Conservation (phyloP, 2,113 vertebrate species). For the Callipepla californica region DNA sequence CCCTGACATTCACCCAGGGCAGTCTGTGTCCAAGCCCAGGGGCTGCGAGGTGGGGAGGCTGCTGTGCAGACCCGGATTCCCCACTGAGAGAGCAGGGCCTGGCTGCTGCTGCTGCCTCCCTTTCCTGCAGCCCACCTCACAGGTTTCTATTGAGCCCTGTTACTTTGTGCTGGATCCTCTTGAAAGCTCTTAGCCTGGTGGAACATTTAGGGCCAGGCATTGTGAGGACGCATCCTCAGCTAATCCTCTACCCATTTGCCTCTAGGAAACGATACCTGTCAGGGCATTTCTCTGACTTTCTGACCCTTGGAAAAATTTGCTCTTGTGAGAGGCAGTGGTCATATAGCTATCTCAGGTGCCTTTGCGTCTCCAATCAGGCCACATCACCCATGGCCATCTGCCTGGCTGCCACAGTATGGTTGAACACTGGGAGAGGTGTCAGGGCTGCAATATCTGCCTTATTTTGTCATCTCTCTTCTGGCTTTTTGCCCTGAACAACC, state of each 20-base stretch:
- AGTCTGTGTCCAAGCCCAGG: not conserved
- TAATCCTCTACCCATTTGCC: not conserved
- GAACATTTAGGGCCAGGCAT: not conserved
- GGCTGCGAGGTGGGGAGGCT: fast-evolving
- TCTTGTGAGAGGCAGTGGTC: not conserved
- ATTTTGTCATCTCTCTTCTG: not conserved
- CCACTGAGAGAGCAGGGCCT: fast-evolving
- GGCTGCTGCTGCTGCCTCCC: not conserved
- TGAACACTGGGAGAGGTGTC: not conserved
- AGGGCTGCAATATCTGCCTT: not conserved
- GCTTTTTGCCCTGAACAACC: not conserved
- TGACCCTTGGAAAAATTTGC: not conserved
- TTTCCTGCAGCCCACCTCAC: not conserved
- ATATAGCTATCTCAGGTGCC: not conserved
- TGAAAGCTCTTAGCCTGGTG: not conserved
- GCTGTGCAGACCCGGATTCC: not conserved
- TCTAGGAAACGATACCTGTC: not conserved
- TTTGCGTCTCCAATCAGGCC: not conserved
- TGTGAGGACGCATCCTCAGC: not conserved
- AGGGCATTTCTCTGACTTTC: not conserved
- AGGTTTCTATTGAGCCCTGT: fast-evolving
- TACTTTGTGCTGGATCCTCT: not conserved
- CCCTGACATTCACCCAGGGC: not conserved
- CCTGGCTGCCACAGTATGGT: not conserved
- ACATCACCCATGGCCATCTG: not conserved